phyloP scores from a whole-genome alignment of 2,797 vertebrate species.

The Falco cherrug region DNA sequence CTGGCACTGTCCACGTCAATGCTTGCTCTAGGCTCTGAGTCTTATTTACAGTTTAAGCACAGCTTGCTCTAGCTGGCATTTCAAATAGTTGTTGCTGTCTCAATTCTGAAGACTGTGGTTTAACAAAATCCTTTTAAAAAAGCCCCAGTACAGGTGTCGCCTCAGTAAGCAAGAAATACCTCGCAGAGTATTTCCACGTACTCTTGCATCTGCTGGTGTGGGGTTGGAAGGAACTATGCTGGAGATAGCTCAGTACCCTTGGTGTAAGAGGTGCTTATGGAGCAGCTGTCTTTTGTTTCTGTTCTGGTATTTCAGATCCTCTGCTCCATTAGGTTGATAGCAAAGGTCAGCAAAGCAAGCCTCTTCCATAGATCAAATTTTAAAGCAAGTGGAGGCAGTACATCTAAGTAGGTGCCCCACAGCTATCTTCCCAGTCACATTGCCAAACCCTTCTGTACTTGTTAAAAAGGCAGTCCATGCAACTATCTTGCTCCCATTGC shows the following conservation, averaged over 20 bases:
- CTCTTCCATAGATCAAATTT: background rate
- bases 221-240: rapidly evolving
- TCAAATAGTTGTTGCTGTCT: background rate
- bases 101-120: rapidly evolving
- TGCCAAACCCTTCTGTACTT: background rate
- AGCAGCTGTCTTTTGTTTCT: background rate
- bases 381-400: background rate
- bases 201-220: background rate
- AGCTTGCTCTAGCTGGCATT: background rate
- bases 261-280: background rate
- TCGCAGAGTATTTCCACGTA: rapidly evolving
- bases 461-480: background rate
- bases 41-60: background rate
- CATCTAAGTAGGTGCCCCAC: background rate
- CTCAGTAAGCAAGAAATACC: background rate
- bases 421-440: background rate
- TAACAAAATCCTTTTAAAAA: background rate
- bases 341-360: background rate
- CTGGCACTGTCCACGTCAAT: background rate
- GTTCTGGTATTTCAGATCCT: background rate
- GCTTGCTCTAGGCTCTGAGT: background rate
- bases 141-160: background rate
- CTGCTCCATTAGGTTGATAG: background rate
- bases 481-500: background rate
- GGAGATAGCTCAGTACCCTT: background rate